These are phyloP conservation scores for Drosophila pseudoobscura DNA, from an alignment of 1,140 invertebrate genomes.

Conservation along the genomic window DNA sequence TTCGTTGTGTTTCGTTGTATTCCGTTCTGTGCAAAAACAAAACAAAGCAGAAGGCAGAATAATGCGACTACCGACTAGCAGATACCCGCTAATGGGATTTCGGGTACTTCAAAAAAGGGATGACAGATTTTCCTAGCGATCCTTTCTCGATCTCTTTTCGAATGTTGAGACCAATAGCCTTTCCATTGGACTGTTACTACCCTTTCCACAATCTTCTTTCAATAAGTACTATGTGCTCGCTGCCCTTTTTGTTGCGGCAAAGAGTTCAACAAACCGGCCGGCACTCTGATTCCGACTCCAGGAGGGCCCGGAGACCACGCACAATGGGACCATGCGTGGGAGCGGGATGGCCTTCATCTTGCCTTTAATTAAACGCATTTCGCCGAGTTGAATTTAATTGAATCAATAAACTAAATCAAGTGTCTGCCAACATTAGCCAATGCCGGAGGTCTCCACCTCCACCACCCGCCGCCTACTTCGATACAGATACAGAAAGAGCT, in stretches of 20 bases:
- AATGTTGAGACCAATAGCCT: conserved; percentile 1
- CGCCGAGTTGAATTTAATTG: conserved; percentile 62
- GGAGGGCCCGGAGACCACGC: background rate
- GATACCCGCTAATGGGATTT: no score
- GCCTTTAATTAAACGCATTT: conserved; percentile 68
- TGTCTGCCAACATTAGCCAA: conserved; percentile 19
- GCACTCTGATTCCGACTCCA: conserved; percentile 16
- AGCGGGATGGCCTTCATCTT: conserved; percentile 41
- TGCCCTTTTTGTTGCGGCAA: conserved; percentile 3
- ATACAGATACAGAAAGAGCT: background rate
- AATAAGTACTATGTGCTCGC: no score
- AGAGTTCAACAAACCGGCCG: conserved; percentile 35
- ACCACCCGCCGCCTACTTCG: conserved; percentile 13
- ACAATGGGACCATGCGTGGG: conserved; percentile 27
- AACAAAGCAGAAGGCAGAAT: background rate
- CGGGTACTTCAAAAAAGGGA: no score
- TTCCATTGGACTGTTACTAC: background rate
- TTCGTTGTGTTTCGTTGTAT: no score
- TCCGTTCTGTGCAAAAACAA: conserved; percentile 27
- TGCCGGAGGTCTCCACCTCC: background rate
- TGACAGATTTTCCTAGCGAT: no score
- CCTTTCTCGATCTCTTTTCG: no score
- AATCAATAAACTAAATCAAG: conserved; percentile 67
- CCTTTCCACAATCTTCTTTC: no score
- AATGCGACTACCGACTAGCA: no score